These are phyloP conservation scores for Acromyrmex heyeri DNA, from an alignment of 1,140 invertebrate species.

Conservation along the genomic window DNA sequence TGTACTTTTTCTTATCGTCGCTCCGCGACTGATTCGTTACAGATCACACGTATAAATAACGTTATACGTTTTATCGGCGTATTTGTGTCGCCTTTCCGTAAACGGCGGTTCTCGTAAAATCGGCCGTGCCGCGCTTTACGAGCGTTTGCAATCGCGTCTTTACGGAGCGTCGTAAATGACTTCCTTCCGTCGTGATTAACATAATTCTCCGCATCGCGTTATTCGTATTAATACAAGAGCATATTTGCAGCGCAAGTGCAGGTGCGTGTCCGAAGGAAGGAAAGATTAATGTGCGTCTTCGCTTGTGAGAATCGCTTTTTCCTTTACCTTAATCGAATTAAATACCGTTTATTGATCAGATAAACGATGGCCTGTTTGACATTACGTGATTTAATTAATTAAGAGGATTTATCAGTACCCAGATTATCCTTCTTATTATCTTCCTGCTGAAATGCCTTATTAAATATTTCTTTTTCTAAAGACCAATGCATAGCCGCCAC, in stretches of 20 bases:
- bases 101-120: conserved; percentile 35
- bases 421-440: neutral
- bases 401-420: conserved; percentile 15
- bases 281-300: neutral
- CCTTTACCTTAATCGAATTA: neutral
- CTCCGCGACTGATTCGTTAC: neutral
- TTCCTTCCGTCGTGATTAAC: conserved; percentile 55
- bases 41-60: conserved; percentile 12
- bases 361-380: neutral
- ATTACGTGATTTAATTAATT: conserved; percentile 21
- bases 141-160: conserved; percentile 41
- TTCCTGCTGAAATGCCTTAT: neutral
- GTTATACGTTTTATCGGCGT: neutral
- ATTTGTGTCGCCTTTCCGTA: neutral
- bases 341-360: conserved; percentile 34
- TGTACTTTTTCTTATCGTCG: neutral
- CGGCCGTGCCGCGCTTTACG: conserved; percentile 15
- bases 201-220: conserved; percentile 52
- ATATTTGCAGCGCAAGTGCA: neutral
- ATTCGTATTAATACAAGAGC: conserved; percentile 36
- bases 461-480: conserved; percentile 3
- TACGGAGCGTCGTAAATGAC: conserved; percentile 42
- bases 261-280: neutral
- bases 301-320: neutral
- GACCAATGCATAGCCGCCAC: conserved; percentile 8